Base-by-base conservation (phyloP, 2,888 invertebrate species). In the Plebejus melissa region DNA sequence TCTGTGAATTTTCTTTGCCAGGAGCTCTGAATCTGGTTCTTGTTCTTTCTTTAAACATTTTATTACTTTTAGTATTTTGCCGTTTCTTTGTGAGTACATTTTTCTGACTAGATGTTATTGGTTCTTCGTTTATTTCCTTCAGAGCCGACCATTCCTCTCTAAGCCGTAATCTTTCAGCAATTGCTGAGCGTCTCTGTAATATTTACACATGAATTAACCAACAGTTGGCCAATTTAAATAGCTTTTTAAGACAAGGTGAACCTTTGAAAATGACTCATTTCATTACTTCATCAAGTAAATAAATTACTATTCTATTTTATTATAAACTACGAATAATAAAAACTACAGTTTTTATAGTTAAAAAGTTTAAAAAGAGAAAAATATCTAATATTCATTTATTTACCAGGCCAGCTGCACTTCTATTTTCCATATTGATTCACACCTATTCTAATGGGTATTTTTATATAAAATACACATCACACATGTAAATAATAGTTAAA, bases 111-210 rank as follows among this genome's bases (percentile, higher is more conserved):
- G 75, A 65, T 22, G 46, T 77, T 28, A 22, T 28, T 11, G 74
- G 46, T 76, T 74, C n/a, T 74, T 79, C 36, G 7, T 84, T 84
- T 6, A 83, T 81, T 58, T 86, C 90, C 79, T 90, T 90, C 4
- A 92, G 79, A 0, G 87, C 89, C 0, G 90, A 89, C 92, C 92
- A 93, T 82, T 93, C 92, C 78, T 90, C 89, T 79, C 86, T 80
- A 0, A 93, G 82, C 0, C 87, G 84, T 75, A 89, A 84, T 72
- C 92, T 87, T 80, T 89, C 91, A 75, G 82, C 90, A 6, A 90
- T 80, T 0, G 90, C 91, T 75, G 91, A 92, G 75, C 88, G 89
- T 74, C 91, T 86, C 92, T 92, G 84, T 2, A 87, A 65, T 16
- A 32, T 65, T 36, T 65, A 65, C 32, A 65, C 13, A 16, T 65